A percentile compares a stretch with the other conserved stretches of the same genome.
phyloP scores from a whole-genome alignment of 1,140 invertebrate species.

The Zaprionus taronus region DNA sequence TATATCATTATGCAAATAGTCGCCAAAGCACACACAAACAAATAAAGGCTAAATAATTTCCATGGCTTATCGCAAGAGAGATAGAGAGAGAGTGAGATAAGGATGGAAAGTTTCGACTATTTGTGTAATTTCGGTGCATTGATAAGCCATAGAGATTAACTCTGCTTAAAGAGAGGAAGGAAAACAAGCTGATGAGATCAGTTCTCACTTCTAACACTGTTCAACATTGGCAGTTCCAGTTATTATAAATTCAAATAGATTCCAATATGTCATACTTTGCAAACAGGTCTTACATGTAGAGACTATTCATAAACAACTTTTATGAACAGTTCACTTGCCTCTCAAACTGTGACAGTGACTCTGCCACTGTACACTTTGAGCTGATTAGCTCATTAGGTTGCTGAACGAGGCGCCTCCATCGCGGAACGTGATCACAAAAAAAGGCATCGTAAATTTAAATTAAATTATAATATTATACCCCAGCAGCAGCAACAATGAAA shows the following conservation, averaged over 20 bases:
- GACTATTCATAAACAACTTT: background rate
- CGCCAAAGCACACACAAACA: constrained; percentile 7
- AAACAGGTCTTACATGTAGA: background rate
- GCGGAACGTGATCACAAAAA: constrained; percentile 31
- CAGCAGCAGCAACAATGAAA: constrained; percentile 2
- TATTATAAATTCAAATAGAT: background rate
- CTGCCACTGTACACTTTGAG: constrained; percentile 6
- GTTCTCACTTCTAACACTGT: background rate
- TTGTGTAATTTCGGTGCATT: background rate
- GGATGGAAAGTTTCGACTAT: background rate
- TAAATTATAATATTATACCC: constrained; percentile 21
- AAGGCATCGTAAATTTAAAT: constrained; percentile 38
- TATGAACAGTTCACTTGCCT: background rate
- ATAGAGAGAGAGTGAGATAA: background rate
- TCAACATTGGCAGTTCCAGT: background rate
- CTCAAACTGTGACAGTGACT: constrained; percentile 15
- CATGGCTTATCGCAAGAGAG: constrained; percentile 52
- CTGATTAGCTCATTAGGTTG: constrained; percentile 38
- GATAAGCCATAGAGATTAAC: background rate
- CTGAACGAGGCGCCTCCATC: constrained; percentile 31
- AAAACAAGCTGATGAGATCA: background rate
- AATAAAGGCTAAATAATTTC: constrained; percentile 42
- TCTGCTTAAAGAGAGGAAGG: too few species aligned
- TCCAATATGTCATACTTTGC: background rate
- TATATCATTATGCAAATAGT: constrained; percentile 77